Percentiles rank a stretch among this genome's conserved stretches.
These are phyloP conservation scores for Pyrrhosoma nymphula DNA, from an alignment of 2,888 invertebrate genomes.

Conservation along the genomic window DNA sequence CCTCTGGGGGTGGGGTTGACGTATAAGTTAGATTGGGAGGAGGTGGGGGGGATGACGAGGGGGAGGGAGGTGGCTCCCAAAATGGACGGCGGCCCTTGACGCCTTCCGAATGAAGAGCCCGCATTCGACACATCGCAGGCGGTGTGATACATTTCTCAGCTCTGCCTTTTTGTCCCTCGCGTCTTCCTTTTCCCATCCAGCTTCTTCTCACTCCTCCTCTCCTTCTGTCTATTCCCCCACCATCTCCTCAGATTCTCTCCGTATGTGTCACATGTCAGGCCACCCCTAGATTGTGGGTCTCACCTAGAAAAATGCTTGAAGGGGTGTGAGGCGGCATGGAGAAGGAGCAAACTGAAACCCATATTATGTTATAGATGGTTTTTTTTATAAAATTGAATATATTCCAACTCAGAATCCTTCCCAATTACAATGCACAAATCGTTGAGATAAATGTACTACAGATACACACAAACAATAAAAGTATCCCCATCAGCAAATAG, in stretches of 20 bases:
- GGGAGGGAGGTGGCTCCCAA: background rate
- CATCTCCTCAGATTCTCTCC: no score
- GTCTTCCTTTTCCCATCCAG: background rate
- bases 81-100: slow-evolving; percentile 50
- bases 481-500: no score
- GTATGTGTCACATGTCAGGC: background rate
- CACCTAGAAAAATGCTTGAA: background rate
- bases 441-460: no score
- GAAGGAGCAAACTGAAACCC: no score
- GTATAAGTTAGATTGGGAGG: background rate
- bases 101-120: slow-evolving; percentile 38
- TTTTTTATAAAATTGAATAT: no score
- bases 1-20: background rate
- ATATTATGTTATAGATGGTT: no score
- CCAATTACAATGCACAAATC: no score
- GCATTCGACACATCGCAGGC: slow-evolving; percentile 35
- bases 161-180: background rate
- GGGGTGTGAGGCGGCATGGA: no score
- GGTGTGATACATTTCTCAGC: slow-evolving; percentile 43
- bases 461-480: no score
- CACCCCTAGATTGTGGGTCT: background rate
- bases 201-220: background rate
- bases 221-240: background rate
- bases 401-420: no score
- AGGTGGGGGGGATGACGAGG: background rate